phyloP scores from a whole-genome alignment of 2,888 invertebrate species.

The Cephus pulcher region DNA sequence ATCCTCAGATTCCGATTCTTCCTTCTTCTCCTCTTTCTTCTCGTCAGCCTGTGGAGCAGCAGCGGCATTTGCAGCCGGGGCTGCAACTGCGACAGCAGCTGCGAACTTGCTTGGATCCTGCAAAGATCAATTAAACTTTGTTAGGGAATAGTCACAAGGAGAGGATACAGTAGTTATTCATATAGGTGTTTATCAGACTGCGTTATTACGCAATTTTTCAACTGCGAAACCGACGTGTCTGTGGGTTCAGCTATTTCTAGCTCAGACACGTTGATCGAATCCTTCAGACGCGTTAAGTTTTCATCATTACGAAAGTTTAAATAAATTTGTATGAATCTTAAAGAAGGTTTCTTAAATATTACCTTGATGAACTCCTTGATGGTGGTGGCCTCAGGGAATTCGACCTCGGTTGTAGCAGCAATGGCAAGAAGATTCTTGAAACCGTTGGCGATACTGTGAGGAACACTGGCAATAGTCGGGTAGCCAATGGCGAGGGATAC shows the following conservation, averaged over 20 bases:
- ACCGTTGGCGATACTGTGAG: slow-evolving; percentile 97
- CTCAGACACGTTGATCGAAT: slow-evolving; percentile 52
- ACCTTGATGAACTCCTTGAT: slow-evolving; percentile 93
- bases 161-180: slow-evolving; percentile 12
- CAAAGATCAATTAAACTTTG: slow-evolving; percentile 46
- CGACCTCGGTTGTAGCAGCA: slow-evolving; percentile 95
- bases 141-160: slow-evolving; percentile 12
- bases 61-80: slow-evolving; percentile 72
- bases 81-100: slow-evolving; percentile 73
- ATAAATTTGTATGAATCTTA: slow-evolving; percentile 5
- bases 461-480: slow-evolving; percentile 96
- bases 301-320: slow-evolving; percentile 50
- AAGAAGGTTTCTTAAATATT: slow-evolving; percentile 21
- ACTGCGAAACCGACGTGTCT: slow-evolving; percentile 50
- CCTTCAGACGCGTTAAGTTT: slow-evolving; percentile 45
- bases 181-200: slow-evolving; percentile 46
- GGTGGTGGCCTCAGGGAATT: slow-evolving; percentile 93
- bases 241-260: slow-evolving; percentile 69
- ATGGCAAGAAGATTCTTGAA: slow-evolving; percentile 98
- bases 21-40: slow-evolving; percentile 76
- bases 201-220: slow-evolving; percentile 42
- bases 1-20: slow-evolving; percentile 84
- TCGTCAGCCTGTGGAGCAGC: slow-evolving; percentile 81
- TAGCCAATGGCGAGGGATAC: slow-evolving; percentile 94
- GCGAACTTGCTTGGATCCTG: slow-evolving; percentile 97